Base-by-base conservation (phyloP, 37 sponge, comb jelly and placozoan species). In the Chondrilla cf. caribensis region DNA sequence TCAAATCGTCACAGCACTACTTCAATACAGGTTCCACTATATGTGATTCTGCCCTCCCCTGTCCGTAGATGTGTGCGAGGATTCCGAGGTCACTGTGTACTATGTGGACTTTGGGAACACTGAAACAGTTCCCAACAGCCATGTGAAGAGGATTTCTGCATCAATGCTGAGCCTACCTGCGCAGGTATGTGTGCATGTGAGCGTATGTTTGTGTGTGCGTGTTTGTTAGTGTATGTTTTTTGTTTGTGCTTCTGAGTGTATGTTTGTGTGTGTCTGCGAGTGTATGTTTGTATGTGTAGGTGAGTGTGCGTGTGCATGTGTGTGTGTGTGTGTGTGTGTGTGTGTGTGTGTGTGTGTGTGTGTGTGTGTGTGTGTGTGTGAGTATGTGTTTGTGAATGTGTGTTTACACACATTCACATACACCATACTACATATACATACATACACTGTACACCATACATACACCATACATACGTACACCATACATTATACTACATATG, bases 31-130 rank as follows among this genome's bases (percentile, higher is more conserved):
- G n/a, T n/a, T n/a, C n/a, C n/a, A n/a, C n/a, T n/a, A n/a, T n/a
- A n/a, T n/a, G n/a, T n/a, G n/a, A n/a, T n/a, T n/a, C n/a, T n/a
- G n/a, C n/a, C n/a, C n/a, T n/a, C n/a, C n/a, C n/a, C n/a, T n/a
- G n/a, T n/a, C n/a, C 15, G 64, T 62, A 73, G 76, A 73, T 43
- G 43, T 73, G 25, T 73, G 11, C 24, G 43, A 40, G 2, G 76
- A 38, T 1, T 15, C 44, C 19, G 36, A 58, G 22, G 78, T 65
- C 36, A 71, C 71, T 79, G 83, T 87, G n/a, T 36, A 51, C 58
- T 83, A 44, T 47, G 60, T 83, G n/a, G 87, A 87, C 70, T 87
- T 60, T 78, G 87, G 87, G 2, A 87, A 78, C 35, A 37, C 42
- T 8, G 79, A 82, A 40, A 28, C 24, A 0, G 42, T 87, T 14